Evolutionary conservation across 2,797 vertebrate species (phyloP), one percentile per base, ranked within the genome.

Genomic region (Siniperca obscura): DNA sequence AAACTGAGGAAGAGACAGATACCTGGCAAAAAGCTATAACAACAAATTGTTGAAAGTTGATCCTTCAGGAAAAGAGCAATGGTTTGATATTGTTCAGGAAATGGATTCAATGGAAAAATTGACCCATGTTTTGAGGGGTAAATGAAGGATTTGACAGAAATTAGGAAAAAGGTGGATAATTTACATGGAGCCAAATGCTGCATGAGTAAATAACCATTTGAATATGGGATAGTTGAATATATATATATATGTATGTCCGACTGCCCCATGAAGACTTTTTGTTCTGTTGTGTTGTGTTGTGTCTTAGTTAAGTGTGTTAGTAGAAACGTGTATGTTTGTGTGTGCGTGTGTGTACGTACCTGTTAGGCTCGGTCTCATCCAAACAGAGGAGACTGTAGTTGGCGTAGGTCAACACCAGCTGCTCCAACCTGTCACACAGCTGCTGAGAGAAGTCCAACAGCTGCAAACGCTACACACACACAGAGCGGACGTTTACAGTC

Each of bases 391-490:
- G 92, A 60, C 89, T 90, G 22, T 92, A 92, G 42, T 90, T 93
- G 53, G 94, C 93, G 0, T 88, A 96, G 88, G 91, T 94, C 86
- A 96, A 80, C 40, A 97, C 80, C 90, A 97, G 92, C 81, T 96
- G 95, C 75, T 97, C 96, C 75, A 97, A 91, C 46, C 89, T 92
- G 36, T 93, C 93, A 72, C 95, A 95, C 88, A 97, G 93, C 92
- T 96, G 95, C 84, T 97, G 95, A 50, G 96, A 97, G 84, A 97
- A 94, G 56, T 95, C 92, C 70, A 96, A 80, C 87, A 97, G 93
- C 96, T 97, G 90, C 53, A 70, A 7, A 13, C 30, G 38, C 84
- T 52, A 5, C 27, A 34, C 69, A 57, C 50, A 30, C 38, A 78
- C 30, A 71, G 5, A 44, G 12, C 19, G 13, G 17, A 38, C 3